Evolutionary conservation across 2,113 vertebrate species (phyloP), one percentile per base, ranked within the genome.

Genomic region (Neoarius graeffei): DNA sequence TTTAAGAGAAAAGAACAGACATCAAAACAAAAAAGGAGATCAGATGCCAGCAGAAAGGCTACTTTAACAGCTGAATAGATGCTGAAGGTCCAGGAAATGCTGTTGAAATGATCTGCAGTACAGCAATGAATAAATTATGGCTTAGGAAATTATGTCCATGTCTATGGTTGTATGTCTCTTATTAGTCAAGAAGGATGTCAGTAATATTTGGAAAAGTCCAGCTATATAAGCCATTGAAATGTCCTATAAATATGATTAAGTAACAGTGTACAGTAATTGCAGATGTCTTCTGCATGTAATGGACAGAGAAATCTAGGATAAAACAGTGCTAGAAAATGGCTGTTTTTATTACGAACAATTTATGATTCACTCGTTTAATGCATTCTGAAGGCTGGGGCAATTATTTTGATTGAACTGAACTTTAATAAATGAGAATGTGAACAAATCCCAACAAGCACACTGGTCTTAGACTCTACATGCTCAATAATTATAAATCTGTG

Each of bases 401-500:
- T 89, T 71, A 67, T 79, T 76, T 60, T 59, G 35, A 85, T 69
- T 85, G 54, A 67, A 57, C 7, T 66, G 54, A 85, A 85, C 50
- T 88, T 87, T 23, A 79, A 9, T 64, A 35, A n/a, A 57, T 30
- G 35, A 52, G 35, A 88, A 74, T 60, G 19, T 71, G 27, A 59
- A 48, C 20, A 67, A 67, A 81, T 67, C 54, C 48, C 60, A 62
- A 80, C 50, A 87, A 88, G 54, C 30, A 59, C 30, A 82, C 19
- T 73, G 50, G 20, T 35, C 85, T 42, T 54, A 59, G 74, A 74
- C 74, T 64, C 54, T 50, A 81, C 82, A 89, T 25, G 27, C 30
- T 81, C 74, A 23, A 9, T 81, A 86, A 87, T 87, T 74, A 84
- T 23, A 62, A 84, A 52, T 67, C 82, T 64, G 67, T 81, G 80